A percentile compares a stretch with the other conserved stretches of the same genome.
These are phyloP conservation scores for Xestia c-nigrum DNA, from an alignment of 2,888 invertebrate genomes.

Conservation along the genomic window DNA sequence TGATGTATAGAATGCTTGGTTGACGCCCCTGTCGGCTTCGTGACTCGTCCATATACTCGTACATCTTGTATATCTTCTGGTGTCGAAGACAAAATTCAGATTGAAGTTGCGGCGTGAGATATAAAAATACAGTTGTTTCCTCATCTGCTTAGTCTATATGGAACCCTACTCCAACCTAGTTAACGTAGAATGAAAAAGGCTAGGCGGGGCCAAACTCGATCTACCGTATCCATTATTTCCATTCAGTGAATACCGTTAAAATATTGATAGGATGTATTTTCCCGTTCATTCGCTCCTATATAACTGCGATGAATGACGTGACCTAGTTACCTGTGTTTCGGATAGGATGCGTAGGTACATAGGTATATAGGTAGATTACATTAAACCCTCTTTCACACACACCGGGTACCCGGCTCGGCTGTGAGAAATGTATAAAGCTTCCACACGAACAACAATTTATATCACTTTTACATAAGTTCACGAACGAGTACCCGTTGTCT, in stretches of 20 bases:
- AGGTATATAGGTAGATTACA: constrained; percentile 20
- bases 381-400: constrained; percentile 27
- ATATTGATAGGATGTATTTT: constrained; percentile 49
- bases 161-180: background rate
- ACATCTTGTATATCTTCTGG: background rate
- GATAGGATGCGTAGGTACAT: constrained; percentile 6
- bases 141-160: background rate
- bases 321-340: constrained; percentile 56
- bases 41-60: no score
- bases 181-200: background rate
- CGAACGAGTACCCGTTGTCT: background rate
- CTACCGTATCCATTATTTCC: constrained; percentile 26
- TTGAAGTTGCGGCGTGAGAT: background rate
- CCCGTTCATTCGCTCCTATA: constrained; percentile 28
- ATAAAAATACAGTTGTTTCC: background rate
- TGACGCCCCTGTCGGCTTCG: no score
- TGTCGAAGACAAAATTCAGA: background rate
- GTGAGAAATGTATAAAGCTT: constrained; percentile 11
- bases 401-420: background rate
- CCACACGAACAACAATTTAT: constrained; percentile 12
- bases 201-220: constrained; percentile 1
- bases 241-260: constrained; percentile 38
- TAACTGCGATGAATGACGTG: constrained; percentile 42
- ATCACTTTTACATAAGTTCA: background rate
- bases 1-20: no score